Evolutionary conservation across 2,113 vertebrate species (phyloP), one percentile per base, ranked within the genome.

Genomic region (Callipepla californica): DNA sequence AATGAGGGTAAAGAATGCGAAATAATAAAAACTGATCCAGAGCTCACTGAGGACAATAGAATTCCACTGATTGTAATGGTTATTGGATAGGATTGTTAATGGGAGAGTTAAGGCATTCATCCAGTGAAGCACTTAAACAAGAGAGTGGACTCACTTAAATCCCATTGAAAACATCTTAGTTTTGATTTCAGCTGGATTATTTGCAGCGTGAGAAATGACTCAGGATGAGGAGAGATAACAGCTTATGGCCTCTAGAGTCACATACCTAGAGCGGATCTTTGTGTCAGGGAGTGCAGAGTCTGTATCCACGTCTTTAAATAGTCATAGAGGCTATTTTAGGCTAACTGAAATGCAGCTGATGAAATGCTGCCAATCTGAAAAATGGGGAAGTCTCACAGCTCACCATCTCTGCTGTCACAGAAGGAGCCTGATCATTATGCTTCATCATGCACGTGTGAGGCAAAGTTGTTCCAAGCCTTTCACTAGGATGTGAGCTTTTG

Each of bases 361-460:
- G 69, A 72, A 65, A 45, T 4, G 18, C 26, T 85, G 55, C 53
- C 42, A 51, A 14, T n/a, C 7, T 74, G 44, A 63, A 81, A 61
- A 5, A 40, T 17, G 44, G n/a, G 53, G 42, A 65, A 57, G 9
- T 34, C 32, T 55, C 48, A 9, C 7, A 13, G 38, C 26, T 15
- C 58, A 28, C 40, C 38, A 18, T 53, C 5, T 1, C 4, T 2
- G 0, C 36, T 38, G 50, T n/a, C 16, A 14, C 15, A 7, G 51
- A 13, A 42, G 47, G 59, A 38, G 30, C 25, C 8, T 85, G 59
- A 12, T 50, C 30, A 4, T 28, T 34, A 3, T 7, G 15, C 48
- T 44, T 0, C 0, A 0, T 30, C 4, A 1, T 3, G 14, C n/a
- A 7, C 3, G 8, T 30, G 21, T 3, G 8, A n/a, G 19, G 1